Base-by-base conservation (phyloP, 2,888 invertebrate genomes). In the Sialis lutaria region DNA sequence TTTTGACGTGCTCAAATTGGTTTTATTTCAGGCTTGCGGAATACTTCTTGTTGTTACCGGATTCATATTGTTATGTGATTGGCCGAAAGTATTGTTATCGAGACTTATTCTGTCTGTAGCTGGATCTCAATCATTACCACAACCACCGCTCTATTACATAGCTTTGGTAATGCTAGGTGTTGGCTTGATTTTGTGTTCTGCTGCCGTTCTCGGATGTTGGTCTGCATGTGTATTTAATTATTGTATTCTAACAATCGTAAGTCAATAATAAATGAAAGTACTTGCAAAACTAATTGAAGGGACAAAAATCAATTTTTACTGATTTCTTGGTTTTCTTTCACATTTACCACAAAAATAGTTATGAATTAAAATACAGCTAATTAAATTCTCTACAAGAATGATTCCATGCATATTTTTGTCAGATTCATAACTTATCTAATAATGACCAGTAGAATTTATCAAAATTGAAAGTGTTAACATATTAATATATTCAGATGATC, bases 131-230 rank as follows among this genome's bases (percentile, higher is more conserved):
- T 69, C 70, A 35, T 63, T 82, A 48, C 73, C 75, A 1, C 79
- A 86, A 56, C 83, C 87, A 0, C 70, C 86, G 9, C 77, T 87
- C 55, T 82, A 85, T 59, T 87, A 87, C 58, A 68, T 82, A 6
- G 78, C 84, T 0, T 69, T 87, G 44, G 79, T 76, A 2, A 62
- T 83, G 44, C 71, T 82, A n/a, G 69, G 72, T 1, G 69, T 80
- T 0, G 87, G 87, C 1, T 68, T 86, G 46, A 62, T 77, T 34
- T 73, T 83, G 45, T 75, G 82, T 46, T 68, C 78, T 6, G 73
- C 78, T 1, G 78, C 82, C 4, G 75, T 86, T 42, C 64, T 86
- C 13, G 87, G 87, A 43, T 87, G 83, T 62, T 87, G 86, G 85
- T 84, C 84, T 1, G 78, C 82, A 1, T 84, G 82, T 56, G 69